A percentile compares a stretch with the other conserved stretches of the same genome.
Conservation (phyloP, 2,797 vertebrate species). For the Hafferia zeledoni region DNA sequence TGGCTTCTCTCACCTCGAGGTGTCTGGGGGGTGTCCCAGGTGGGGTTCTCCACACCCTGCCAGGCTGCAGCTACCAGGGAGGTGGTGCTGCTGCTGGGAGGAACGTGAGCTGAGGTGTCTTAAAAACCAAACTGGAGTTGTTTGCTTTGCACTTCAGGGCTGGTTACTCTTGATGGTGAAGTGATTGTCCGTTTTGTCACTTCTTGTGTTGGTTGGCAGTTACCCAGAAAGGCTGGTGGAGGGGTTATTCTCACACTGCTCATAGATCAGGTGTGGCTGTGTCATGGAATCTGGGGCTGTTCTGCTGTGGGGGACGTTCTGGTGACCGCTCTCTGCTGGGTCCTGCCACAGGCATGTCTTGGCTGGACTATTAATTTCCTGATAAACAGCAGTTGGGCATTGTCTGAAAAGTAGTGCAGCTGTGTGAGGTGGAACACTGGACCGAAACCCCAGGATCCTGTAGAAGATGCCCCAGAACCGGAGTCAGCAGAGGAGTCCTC, state of each 20-base stretch:
- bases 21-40: rapidly evolving
- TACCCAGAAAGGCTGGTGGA: background rate
- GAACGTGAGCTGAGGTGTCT: background rate
- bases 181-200: background rate
- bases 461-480: background rate
- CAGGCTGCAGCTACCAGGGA: background rate
- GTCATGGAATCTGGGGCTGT: background rate
- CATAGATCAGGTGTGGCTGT: rapidly evolving
- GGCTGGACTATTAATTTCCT: background rate
- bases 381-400: background rate
- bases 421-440: background rate
- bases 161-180: background rate
- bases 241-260: background rate
- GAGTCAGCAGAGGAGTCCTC: background rate
- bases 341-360: rapidly evolving
- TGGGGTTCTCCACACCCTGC: background rate
- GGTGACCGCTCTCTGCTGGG: background rate
- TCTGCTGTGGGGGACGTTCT: background rate
- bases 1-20: background rate
- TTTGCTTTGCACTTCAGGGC: rapidly evolving
- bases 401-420: background rate
- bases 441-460: background rate
- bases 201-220: background rate
- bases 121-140: background rate
- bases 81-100: background rate